Base-by-base conservation (phyloP, 2,888 invertebrate species). In the Drosophila acutilabella region DNA sequence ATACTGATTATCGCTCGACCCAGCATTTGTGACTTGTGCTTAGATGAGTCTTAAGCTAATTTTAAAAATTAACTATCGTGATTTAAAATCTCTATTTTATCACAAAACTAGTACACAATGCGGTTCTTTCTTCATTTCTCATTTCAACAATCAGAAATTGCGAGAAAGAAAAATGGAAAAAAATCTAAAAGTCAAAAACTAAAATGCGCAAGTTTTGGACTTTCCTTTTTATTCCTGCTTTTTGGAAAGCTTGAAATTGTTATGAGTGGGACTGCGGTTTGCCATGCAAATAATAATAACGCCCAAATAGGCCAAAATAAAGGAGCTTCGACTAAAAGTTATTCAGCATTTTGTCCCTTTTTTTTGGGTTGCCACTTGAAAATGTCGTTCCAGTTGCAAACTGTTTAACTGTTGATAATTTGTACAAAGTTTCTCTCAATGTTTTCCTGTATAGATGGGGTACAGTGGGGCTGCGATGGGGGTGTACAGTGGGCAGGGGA, bases 231-330 rank as follows among this genome's bases (percentile, higher is more conserved):
- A 23, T 23, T 23, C 65, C 33, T 4, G 26, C 16, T n/a, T 45
- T 45, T 14, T 26, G 47, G 66, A 68, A 72, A 75, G 74, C 66
- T 38, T 60, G 53, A 74, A 78, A 75, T 76, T 70, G 74, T 78
- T 83, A 56, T 70, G 65, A 68, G 36, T 50, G 26, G 64, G 45
- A 44, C 48, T 61, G 62, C 61, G 81, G 77, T 54, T 64, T 58
- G 68, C 76, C 67, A 77, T 70, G 71, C 86, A 84, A 84, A 83
- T 87, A 83, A 87, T 84, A 82, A 82, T 83, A 83, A 86, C 68
- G 77, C 66, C 69, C 53, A 44, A 86, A 75, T 78, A 62, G 71
- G 56, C 78, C 44, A 73, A 87, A 86, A 78, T 71, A 71, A 86
- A 75, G 66, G 51, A 67, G 64, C 51, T 51, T 40, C 71, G 50